Percentiles rank a stretch among this genome's conserved stretches.
phyloP scores from a whole-genome alignment of 2,113 vertebrate genomes.

The Oreochromis niloticus region DNA sequence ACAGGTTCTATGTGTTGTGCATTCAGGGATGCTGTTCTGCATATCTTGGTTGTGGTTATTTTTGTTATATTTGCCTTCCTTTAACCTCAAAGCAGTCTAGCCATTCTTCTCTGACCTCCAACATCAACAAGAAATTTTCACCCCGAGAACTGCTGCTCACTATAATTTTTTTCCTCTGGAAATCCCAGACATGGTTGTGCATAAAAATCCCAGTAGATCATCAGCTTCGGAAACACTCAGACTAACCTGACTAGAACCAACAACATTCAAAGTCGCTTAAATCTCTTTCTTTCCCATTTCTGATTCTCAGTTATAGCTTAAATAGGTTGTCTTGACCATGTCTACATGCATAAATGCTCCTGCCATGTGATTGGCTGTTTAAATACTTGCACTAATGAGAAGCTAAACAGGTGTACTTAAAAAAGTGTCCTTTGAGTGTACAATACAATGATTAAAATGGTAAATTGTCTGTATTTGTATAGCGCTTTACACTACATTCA shows the following conservation, averaged over 20 bases:
- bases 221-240: not conserved
- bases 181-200: not conserved
- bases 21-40: not conserved
- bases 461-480: too few species aligned
- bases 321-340: not conserved
- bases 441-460: not conserved
- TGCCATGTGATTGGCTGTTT: not conserved
- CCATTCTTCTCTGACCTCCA: not conserved
- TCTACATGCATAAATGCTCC: not conserved
- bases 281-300: not conserved
- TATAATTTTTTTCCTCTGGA: accelerated
- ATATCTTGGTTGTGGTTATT: not conserved
- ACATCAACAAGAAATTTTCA: not conserved
- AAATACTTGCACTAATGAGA: not conserved
- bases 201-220: not conserved
- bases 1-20: not conserved
- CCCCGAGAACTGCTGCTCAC: accelerated
- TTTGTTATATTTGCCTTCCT: not conserved
- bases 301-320: not conserved
- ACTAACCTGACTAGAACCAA: not conserved
- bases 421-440: not conserved
- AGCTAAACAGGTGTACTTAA: not conserved
- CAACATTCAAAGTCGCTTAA: not conserved
- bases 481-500: too few species aligned
- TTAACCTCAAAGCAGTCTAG: not conserved